Percentiles rank a stretch among this genome's conserved stretches.
Evolutionary conservation across 1,140 invertebrate genomes (phyloP).

Genomic region (Physella acuta): DNA sequence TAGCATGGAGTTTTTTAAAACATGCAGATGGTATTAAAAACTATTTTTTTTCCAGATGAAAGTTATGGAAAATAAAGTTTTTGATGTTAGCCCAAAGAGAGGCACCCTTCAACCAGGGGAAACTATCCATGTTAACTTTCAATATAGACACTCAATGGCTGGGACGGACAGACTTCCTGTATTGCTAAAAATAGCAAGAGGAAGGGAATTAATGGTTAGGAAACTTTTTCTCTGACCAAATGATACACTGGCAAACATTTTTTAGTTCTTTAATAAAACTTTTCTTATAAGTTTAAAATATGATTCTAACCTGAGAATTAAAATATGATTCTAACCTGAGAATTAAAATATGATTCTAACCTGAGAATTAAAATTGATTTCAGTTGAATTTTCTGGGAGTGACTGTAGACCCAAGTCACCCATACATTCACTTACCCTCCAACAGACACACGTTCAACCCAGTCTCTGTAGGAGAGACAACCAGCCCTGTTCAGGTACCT

Average conservation of each 20-base stretch:
- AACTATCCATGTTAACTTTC: constrained; percentile 49
- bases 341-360: no score
- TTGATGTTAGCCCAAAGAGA: constrained; percentile 53
- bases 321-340: no score
- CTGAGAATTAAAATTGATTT: no score
- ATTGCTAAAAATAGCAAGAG: constrained; percentile 55
- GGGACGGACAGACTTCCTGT: constrained; percentile 59
- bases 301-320: no score
- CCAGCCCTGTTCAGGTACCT: constrained; percentile 56
- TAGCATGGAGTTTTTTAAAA: no score
- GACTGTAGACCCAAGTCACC: constrained; percentile 52
- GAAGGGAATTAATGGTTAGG: constrained; percentile 58
- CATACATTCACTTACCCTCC: constrained; percentile 58
- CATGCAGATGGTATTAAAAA: no score
- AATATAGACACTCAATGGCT: constrained; percentile 55
- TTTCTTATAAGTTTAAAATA: no score
- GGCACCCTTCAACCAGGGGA: constrained; percentile 55
- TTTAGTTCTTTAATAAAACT: no score
- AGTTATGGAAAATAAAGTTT: constrained; percentile 60
- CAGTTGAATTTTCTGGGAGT: constrained; percentile 60
- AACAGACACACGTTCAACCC: constrained; percentile 58
- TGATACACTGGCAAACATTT: not conserved
- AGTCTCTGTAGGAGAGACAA: constrained; percentile 56
- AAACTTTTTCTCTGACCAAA: no score
- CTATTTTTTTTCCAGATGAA: constrained; percentile 54